phyloP scores from a whole-genome alignment of 2,888 invertebrate species.

The Pheosia gnoma region DNA sequence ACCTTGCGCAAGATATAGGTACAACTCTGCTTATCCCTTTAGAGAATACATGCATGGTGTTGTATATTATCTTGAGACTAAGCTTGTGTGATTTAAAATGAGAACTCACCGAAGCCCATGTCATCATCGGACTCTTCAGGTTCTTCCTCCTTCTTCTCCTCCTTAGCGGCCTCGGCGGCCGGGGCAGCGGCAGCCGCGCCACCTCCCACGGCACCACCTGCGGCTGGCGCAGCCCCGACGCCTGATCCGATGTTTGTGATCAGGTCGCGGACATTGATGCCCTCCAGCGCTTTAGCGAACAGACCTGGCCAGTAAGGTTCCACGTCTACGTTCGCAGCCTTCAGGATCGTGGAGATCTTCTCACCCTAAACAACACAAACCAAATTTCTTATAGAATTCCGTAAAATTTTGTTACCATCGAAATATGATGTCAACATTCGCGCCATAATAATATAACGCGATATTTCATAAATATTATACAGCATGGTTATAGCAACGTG shows the following conservation, averaged over 20 bases:
- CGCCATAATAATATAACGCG: constrained; percentile 6
- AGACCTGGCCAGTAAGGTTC: constrained; percentile 99
- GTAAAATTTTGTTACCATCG: too few relatives aligned
- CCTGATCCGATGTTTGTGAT: constrained; percentile 97
- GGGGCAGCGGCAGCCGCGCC: constrained; percentile 88
- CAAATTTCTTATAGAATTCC: too few relatives aligned
- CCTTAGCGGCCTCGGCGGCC: constrained; percentile 87
- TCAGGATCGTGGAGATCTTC: constrained; percentile 98
- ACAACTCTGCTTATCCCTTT: too few relatives aligned
- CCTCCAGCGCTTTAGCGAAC: constrained; percentile 98
- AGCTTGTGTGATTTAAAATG: neutral
- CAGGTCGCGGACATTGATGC: constrained; percentile 95
- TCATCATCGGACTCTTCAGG: constrained; percentile 95
- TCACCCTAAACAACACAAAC: constrained; percentile 87
- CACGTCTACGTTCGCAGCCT: constrained; percentile 97
- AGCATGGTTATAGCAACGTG: neutral
- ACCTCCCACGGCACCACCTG: constrained; percentile 86
- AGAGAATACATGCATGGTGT: too few relatives aligned
- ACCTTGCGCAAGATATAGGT: too few relatives aligned
- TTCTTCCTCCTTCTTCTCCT: constrained; percentile 91
- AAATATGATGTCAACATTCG: constrained; percentile 11
- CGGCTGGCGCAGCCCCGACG: constrained; percentile 93
- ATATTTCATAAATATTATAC: constrained; percentile 18
- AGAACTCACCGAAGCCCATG: constrained; percentile 93
- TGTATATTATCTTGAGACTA: too few relatives aligned